Base-by-base conservation (phyloP, 2,113 vertebrate species). In the Lophius piscatorius region DNA sequence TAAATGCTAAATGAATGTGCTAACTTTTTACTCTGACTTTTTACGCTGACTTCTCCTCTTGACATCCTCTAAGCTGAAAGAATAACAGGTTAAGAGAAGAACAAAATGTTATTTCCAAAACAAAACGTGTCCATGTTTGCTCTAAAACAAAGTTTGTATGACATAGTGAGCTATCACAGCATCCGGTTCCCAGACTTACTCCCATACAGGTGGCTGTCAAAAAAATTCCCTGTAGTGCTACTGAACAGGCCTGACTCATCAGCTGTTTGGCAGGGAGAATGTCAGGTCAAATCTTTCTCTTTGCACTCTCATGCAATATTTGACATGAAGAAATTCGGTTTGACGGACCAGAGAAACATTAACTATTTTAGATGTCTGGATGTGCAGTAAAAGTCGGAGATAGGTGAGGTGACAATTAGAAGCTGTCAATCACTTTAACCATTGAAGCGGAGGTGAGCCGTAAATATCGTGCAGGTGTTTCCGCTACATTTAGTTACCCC, bases 391-490 rank as follows among this genome's bases (percentile, higher is more conserved):
- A 66, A 45, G 38, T 39, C 17, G 39, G 35, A 61, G 47, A 44
- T 47, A 50, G 48, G 39, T 49, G 64, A 83, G n/a, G n/a, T n/a
- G n/a, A 70, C 79, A 77, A 82, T 78, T 79, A 72, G 76, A 87
- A 64, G 52, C 63, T 80, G 82, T 86, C 89, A 84, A 17, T 90
- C 78, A 68, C 50, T 70, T 89, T 77, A 81, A 6, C 13, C 66
- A 66, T 8, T 2, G 8, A 42, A 21, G 64, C 73, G 31, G 45
- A 59, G 23, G 22, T 70, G 58, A 51, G 55, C 49, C 69, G 42
- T 50, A 23, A 61, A 57, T 54, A 64, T 13, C 17, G 24, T 1
- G 58, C 84, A 88, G 88, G 93, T 95, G 93, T 94, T 95, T 85
- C 90, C 90, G 94, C 60, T 51, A 88, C 89, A 1, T 70, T 35